A percentile compares a stretch with the other conserved stretches of the same genome.
Conservation (phyloP, 2,888 invertebrate species). For the Eupithecia insigniata region DNA sequence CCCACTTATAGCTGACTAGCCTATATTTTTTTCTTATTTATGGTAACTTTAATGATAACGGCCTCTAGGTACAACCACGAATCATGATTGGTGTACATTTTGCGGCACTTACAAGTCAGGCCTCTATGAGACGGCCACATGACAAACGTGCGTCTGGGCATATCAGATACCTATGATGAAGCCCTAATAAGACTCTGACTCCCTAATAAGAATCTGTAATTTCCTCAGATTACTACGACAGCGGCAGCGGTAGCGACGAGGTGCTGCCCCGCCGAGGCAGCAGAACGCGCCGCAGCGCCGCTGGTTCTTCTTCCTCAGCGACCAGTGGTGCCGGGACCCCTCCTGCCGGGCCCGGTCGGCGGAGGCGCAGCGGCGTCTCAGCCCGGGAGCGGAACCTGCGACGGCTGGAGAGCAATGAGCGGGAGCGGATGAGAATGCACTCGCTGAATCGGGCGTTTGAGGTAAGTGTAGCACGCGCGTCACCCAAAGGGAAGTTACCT, state of each 20-base stretch:
- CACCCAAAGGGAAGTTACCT: too few relatives aligned
- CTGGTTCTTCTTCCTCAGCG: slow-evolving; percentile 64
- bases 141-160: too few relatives aligned
- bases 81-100: too few relatives aligned
- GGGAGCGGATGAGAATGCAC: slow-evolving; percentile 96
- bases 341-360: slow-evolving; percentile 73
- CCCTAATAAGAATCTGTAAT: too few relatives aligned
- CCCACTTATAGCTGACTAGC: too few relatives aligned
- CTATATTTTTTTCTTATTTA: too few relatives aligned
- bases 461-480: slow-evolving; percentile 68
- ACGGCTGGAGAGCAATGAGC: slow-evolving; percentile 94
- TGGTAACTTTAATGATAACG: too few relatives aligned
- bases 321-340: slow-evolving; percentile 52
- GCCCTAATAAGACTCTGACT: too few relatives aligned
- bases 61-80: too few relatives aligned
- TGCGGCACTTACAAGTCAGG: too few relatives aligned
- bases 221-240: slow-evolving; percentile 73
- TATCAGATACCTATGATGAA: not conserved
- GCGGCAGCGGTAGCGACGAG: slow-evolving; percentile 74
- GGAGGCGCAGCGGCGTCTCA: slow-evolving; percentile 90
- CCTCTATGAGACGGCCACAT: too few relatives aligned
- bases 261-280: slow-evolving; percentile 60
- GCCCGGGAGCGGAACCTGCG: slow-evolving; percentile 94
- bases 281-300: slow-evolving; percentile 63
- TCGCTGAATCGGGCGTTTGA: slow-evolving; percentile 96